Base-by-base conservation (phyloP, 2,888 invertebrate species). In the Pemphredon lugubris region DNA sequence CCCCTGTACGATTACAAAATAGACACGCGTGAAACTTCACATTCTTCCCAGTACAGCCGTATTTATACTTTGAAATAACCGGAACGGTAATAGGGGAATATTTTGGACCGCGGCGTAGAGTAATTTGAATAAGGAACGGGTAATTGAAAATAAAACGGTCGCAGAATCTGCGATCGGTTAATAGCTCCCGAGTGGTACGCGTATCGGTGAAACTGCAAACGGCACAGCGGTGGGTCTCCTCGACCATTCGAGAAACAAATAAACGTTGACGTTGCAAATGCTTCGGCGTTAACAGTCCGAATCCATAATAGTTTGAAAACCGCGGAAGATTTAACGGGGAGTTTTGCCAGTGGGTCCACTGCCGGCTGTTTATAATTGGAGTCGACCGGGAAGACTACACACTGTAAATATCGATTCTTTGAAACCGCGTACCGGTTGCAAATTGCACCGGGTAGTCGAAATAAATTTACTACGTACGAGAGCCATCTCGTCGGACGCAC, bases 301-400 rank as follows among this genome's bases (percentile, higher is more conserved):
- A 37, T 42, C 61, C 14, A 42, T 60, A 53, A 58, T 55, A 61
- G 75, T 66, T 60, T 72, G 59, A 48, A 63, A 77, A 75, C 66
- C 68, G 50, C 42, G 60, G 64, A 45, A 63, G 53, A 75, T 77
- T 78, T 75, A 75, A 67, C 67, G 67, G 70, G 51, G 63, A 54
- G 67, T 68, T n/a, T 65, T 68, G 78, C 73, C 78, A 75, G 70
- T 59, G 20, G 40, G 58, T 53, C 66, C 40, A 55, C 50, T 34
- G 45, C 26, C 44, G 65, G 48, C 68, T 75, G 73, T 78, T 77
- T 78, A 78, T 73, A 75, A 77, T 65, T 77, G 78, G 75, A 70
- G 68, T 60, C 65, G 57, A 44, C 47, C 54, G 60, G n/a, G 51
- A 55, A 47, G 39, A 68, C 47, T 59, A 39, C 21, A 57, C 26